A percentile compares a stretch with the other conserved stretches of the same genome.
phyloP scores from a whole-genome alignment of 2,888 invertebrate genomes.

The Periphyllus acericola region DNA sequence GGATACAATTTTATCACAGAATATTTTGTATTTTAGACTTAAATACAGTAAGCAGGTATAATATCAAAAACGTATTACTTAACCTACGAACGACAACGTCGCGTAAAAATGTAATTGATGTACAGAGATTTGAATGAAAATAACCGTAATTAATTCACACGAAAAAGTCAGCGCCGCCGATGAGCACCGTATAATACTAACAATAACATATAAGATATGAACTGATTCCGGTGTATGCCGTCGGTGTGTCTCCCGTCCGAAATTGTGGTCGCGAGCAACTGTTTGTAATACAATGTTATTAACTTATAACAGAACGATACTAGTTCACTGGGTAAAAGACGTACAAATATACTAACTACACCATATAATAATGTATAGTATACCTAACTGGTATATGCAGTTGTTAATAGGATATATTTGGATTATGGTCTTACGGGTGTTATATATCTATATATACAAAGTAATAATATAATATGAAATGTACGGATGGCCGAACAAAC shows the following conservation, averaged over 20 bases:
- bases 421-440: not conserved
- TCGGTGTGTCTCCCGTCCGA: not conserved
- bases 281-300: not conserved
- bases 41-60: too few relatives aligned
- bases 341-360: not conserved
- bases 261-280: not conserved
- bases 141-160: too few relatives aligned
- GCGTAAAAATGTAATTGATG: not conserved
- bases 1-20: too few relatives aligned
- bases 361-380: not conserved
- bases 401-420: not conserved
- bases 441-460: not conserved
- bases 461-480: not conserved
- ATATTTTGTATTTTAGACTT: too few relatives aligned
- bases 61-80: too few relatives aligned
- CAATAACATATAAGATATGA: not conserved
- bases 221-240: not conserved
- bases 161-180: too few relatives aligned
- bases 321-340: not conserved
- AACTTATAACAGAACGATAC: not conserved
- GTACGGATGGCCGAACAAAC: constrained; percentile 38
- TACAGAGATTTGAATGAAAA: too few relatives aligned
- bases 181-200: too few relatives aligned
- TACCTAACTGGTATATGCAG: not conserved
- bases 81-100: too few relatives aligned